Evolutionary conservation across 1,140 invertebrate species (phyloP).

Genomic region (Semibalanus balanoides): DNA sequence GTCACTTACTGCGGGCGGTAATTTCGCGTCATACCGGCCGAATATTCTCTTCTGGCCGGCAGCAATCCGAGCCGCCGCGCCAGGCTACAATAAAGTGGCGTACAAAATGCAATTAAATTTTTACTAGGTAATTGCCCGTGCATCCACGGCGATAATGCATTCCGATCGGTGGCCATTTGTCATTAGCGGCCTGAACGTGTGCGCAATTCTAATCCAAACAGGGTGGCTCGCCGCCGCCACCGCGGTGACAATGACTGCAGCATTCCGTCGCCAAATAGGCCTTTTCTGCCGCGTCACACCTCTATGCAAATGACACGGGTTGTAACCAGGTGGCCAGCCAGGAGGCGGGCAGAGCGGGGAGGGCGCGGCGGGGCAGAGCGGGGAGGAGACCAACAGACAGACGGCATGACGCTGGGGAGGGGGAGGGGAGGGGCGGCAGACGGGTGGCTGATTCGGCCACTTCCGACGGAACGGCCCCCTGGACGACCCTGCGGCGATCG

Average conservation of each 20-base stretch:
- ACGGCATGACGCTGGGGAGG: not conserved
- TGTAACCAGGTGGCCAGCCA: not conserved
- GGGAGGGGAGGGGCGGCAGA: no score
- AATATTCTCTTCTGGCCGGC: not conserved
- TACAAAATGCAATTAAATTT: not conserved
- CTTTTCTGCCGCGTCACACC: not conserved
- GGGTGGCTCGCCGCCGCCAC: not conserved
- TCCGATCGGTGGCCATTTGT: not conserved
- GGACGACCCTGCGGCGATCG: no score
- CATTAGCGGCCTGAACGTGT: not conserved
- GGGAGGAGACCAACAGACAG: not conserved
- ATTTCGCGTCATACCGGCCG: not conserved
- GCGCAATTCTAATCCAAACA: not conserved
- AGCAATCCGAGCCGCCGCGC: no score
- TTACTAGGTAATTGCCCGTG: not conserved
- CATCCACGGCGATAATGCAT: not conserved
- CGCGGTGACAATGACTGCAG: not conserved
- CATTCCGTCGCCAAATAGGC: not conserved
- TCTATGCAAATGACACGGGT: not conserved
- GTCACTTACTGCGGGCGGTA: not conserved
- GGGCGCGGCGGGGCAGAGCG: not conserved
- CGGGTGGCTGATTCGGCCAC: no score
- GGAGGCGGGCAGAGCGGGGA: no score
- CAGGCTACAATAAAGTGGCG: not conserved
- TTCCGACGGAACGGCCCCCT: no score